Conservation (phyloP, 64 coral and sea anemone species). For the Montipora capricornis region DNA sequence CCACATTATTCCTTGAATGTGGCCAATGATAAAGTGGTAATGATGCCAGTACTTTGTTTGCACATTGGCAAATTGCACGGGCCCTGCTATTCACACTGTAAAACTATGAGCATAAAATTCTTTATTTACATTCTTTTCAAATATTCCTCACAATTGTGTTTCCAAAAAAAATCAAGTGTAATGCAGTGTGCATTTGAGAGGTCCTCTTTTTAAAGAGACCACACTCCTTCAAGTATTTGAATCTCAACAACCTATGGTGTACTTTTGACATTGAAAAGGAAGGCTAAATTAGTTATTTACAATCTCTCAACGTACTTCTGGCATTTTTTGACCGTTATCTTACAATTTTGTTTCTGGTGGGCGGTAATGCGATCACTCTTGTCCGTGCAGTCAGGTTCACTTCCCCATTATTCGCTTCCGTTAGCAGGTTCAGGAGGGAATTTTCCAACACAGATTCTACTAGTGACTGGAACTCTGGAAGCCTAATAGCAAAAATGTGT, state of each 20-base stretch:
- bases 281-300: constrained; percentile 30
- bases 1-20: too few relatives aligned
- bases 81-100: too few relatives aligned
- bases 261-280: not conserved
- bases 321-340: not conserved
- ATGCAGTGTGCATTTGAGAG: too few relatives aligned
- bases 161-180: too few relatives aligned
- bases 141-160: too few relatives aligned
- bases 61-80: too few relatives aligned
- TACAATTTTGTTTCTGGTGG: constrained; percentile 49
- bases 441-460: constrained; percentile 93
- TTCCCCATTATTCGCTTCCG: constrained; percentile 86
- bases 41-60: too few relatives aligned
- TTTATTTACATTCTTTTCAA: too few relatives aligned
- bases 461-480: constrained; percentile 86
- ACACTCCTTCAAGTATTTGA: not conserved
- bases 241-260: too few relatives aligned
- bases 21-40: too few relatives aligned
- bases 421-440: constrained; percentile 83
- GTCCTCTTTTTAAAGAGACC: too few relatives aligned
- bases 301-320: not conserved
- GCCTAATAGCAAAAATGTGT: constrained; percentile 24
- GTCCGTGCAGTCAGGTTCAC: constrained; percentile 81
- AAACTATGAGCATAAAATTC: too few relatives aligned
- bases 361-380: constrained; percentile 93